Conservation (phyloP, 92 coral and sea anemone species). For the Nematostella vectensis region DNA sequence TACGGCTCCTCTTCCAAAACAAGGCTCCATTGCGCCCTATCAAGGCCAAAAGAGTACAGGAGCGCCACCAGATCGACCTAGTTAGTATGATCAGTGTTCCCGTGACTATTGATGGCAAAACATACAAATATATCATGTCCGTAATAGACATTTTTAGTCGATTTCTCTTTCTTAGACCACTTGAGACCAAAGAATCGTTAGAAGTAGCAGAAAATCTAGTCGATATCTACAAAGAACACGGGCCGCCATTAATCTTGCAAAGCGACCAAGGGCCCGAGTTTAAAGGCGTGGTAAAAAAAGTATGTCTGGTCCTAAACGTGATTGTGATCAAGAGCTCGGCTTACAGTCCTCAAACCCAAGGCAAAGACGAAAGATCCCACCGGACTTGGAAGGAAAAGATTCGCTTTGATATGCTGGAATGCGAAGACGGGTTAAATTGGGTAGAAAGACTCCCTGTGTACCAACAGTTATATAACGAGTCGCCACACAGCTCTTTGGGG, state of each 20-base stretch:
- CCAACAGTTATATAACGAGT: not conserved
- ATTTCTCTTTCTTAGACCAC: constrained; percentile 22
- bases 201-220: constrained; percentile 26
- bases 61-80: constrained; percentile 30
- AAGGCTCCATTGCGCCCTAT: constrained; percentile 29
- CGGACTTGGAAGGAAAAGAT: too few species aligned
- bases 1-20: constrained; percentile 25
- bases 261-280: constrained; percentile 28
- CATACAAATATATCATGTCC: constrained; percentile 29
- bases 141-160: constrained; percentile 33
- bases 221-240: constrained; percentile 32
- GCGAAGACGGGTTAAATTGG: not conserved
- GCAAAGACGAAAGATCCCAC: too few species aligned
- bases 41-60: constrained; percentile 8
- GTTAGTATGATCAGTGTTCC: constrained; percentile 25
- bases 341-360: constrained; percentile 5
- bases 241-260: constrained; percentile 23
- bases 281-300: constrained; percentile 26
- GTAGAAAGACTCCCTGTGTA: not conserved
- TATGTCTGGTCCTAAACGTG: constrained; percentile 16
- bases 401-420: not conserved
- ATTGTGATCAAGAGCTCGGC: constrained; percentile 20
- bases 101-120: constrained; percentile 21
- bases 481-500: too few species aligned
- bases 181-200: constrained; percentile 20